Evolutionary conservation across 2,797 vertebrate species (phyloP).

Genomic region (Tolypeutes matacus): DNA sequence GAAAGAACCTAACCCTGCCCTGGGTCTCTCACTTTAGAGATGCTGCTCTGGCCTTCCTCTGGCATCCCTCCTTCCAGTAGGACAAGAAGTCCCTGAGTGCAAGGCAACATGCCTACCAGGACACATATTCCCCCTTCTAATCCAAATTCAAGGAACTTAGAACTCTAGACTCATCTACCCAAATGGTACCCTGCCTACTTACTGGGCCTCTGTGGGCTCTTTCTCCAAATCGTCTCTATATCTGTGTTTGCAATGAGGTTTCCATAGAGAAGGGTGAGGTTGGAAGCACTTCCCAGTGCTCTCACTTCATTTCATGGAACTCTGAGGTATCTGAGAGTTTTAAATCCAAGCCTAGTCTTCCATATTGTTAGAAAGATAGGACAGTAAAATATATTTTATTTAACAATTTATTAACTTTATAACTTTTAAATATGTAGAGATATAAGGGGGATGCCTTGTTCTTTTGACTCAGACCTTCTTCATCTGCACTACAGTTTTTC

Average conservation of each 20-base stretch:
- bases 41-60: background rate
- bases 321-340: background rate
- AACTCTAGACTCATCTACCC: background rate
- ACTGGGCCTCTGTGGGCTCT: rapidly evolving
- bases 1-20: background rate
- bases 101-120: background rate
- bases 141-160: background rate
- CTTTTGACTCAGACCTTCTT: background rate
- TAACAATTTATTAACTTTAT: background rate
- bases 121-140: background rate
- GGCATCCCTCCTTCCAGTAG: background rate
- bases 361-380: background rate
- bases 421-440: background rate
- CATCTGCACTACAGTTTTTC: background rate
- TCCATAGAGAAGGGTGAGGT: background rate
- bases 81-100: too few relatives aligned
- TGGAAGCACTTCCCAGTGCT: background rate
- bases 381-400: background rate
- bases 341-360: background rate
- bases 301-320: background rate
- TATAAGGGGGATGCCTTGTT: background rate
- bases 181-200: background rate
- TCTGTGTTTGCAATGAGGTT: rapidly evolving
- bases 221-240: background rate
- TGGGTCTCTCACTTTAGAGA: background rate